phyloP scores from a whole-genome alignment of 2,888 invertebrate genomes.

The Neria commutata region DNA sequence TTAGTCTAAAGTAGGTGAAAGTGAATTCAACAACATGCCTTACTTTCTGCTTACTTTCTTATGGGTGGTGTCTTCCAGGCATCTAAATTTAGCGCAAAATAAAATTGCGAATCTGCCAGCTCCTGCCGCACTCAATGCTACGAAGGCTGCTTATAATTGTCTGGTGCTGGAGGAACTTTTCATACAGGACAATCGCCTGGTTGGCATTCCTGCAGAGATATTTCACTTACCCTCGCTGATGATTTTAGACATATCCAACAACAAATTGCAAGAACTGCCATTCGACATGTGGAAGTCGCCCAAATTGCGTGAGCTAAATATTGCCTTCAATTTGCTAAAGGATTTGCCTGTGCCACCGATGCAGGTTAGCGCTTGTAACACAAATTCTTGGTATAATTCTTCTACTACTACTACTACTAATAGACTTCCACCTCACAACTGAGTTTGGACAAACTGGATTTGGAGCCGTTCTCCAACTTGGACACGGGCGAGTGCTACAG shows the following conservation, averaged over 20 bases:
- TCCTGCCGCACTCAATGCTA: slow-evolving; percentile 46
- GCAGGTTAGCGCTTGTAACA: slow-evolving; percentile 39
- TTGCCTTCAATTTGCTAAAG: slow-evolving; percentile 84
- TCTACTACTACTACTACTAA: too few relatives aligned
- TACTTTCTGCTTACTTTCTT: slow-evolving; percentile 11
- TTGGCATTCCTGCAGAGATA: slow-evolving; percentile 78
- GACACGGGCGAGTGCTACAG: slow-evolving; percentile 35
- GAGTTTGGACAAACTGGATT: slow-evolving; percentile 53
- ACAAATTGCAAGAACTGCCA: slow-evolving; percentile 84
- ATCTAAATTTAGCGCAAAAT: slow-evolving; percentile 88
- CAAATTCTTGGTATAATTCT: background rate
- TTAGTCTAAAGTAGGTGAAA: slow-evolving; percentile 70
- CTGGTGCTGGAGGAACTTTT: slow-evolving; percentile 89
- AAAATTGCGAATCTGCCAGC: slow-evolving; percentile 79
- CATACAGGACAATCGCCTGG: slow-evolving; percentile 89
- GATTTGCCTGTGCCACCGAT: slow-evolving; percentile 70
- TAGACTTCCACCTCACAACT: slow-evolving; percentile 52
- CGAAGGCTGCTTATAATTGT: slow-evolving; percentile 65
- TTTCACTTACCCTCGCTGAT: slow-evolving; percentile 80
- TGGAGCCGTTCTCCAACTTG: slow-evolving; percentile 49
- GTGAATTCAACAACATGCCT: background rate
- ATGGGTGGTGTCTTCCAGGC: slow-evolving; percentile 57
- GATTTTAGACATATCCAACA: slow-evolving; percentile 91
- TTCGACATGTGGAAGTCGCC: slow-evolving; percentile 86
- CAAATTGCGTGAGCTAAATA: slow-evolving; percentile 84